Base-by-base conservation (phyloP, 2,888 invertebrate genomes). In the Argyresthia goedartella region DNA sequence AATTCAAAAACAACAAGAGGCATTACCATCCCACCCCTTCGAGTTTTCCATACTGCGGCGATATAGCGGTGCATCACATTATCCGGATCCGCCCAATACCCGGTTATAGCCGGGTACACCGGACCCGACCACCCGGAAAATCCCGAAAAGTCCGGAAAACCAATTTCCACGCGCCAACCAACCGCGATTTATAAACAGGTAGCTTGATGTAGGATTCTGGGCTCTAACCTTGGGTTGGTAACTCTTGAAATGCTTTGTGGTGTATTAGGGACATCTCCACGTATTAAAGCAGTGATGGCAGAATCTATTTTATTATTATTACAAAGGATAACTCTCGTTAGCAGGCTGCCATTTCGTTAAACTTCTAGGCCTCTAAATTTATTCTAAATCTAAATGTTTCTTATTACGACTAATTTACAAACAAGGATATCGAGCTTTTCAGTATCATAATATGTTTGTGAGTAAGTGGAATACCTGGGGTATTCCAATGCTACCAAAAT, bases 1-100 rank as follows among this genome's bases (percentile, higher is more conserved):
- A 75, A 79, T 74, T 70, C 63, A 72, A 76, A 65, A 76, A 73
- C 64, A 76, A 75, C 73, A 73, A 60, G 52, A 66, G 65, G 59
- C 65, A 60, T 66, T 68, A 63, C 59, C 57, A 16, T 8, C 60
- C 72, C 73, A 66, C 69, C 66, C 64, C 70, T 8, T 16, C 41
- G 52, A 60, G 62, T 64, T 63, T 66, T 67, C 67, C 64, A 65
- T 69, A 72, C 67, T 63, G 60, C 60, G 61, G 60, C 61, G 65
- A 58, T 66, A 60, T 60, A 61, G 60, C 61, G 65, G 59, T 66
- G 67, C 63, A 63, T 62, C 55, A 61, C 63, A 70, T 68, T 68
- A 72, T 63, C 61, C 65, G 64, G 63, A 63, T 63, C 25, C 25
- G 25, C 25, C 6, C 25, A 6, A 25, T 4, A 61, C 50, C 55